A percentile compares a stretch with the other conserved stretches of the same genome.
phyloP scores from a whole-genome alignment of 2,113 vertebrate genomes.

The Cyanocitta stelleri region DNA sequence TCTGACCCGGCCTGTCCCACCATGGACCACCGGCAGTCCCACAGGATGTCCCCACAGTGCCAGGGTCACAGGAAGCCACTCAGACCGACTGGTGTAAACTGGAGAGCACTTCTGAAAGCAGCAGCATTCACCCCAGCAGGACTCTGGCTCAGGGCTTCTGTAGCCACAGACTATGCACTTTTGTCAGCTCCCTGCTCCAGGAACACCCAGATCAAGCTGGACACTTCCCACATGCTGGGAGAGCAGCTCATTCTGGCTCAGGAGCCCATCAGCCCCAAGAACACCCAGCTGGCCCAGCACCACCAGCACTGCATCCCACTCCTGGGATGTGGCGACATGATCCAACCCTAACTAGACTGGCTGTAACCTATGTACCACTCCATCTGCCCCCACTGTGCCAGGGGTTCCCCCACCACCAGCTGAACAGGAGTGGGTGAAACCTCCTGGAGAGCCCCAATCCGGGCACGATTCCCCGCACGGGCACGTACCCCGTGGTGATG shows the following conservation, averaged over 20 bases:
- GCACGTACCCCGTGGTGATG: conserved; percentile 85
- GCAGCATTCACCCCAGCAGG: background rate
- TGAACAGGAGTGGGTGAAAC: background rate
- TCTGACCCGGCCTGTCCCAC: background rate
- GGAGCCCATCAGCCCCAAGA: background rate
- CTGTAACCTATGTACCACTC: background rate
- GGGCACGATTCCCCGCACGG: fast-evolving
- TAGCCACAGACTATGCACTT: background rate
- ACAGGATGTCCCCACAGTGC: background rate
- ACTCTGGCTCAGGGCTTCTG: background rate
- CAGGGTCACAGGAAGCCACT: background rate
- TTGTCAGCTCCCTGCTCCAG: background rate
- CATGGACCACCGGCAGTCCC: background rate
- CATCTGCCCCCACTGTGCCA: fast-evolving
- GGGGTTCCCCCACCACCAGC: fast-evolving
- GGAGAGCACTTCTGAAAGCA: background rate
- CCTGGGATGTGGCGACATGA: fast-evolving
- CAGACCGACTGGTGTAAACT: background rate
- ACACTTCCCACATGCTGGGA: fast-evolving
- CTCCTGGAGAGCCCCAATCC: fast-evolving
- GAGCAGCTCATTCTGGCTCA: background rate
- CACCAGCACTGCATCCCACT: background rate
- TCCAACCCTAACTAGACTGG: background rate
- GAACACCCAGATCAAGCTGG: background rate
- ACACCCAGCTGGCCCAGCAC: background rate